A percentile compares a stretch with the other conserved stretches of the same genome.
phyloP scores from a whole-genome alignment of 2,797 vertebrate species.

The Aeoliscus strigatus region DNA sequence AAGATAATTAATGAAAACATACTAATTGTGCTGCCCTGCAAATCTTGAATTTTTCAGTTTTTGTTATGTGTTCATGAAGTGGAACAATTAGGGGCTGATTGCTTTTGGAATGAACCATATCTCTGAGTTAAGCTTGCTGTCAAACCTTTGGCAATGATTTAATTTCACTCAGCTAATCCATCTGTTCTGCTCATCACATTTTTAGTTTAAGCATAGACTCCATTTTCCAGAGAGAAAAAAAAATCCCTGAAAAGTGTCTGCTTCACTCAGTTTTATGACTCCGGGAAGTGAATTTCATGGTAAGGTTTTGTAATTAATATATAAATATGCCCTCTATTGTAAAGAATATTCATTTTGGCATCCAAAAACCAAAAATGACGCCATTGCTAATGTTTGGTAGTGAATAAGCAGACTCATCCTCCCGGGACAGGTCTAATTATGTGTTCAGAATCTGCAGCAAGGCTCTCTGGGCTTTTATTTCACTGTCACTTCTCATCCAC shows the following conservation, averaged over 20 bases:
- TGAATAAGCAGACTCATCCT: constrained; percentile 67
- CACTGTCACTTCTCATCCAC: constrained; percentile 76
- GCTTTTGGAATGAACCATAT: constrained; percentile 73
- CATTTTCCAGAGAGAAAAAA: constrained; percentile 23
- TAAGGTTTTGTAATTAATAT: constrained; percentile 48
- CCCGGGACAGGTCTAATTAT: constrained; percentile 74
- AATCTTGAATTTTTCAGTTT: constrained; percentile 67
- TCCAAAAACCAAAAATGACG: constrained; percentile 52
- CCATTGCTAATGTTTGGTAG: constrained; percentile 67
- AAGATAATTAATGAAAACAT: constrained; percentile 75
- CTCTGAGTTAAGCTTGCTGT: constrained; percentile 71
- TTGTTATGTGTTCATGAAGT: constrained; percentile 68
- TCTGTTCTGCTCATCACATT: constrained; percentile 62
- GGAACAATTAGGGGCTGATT: constrained; percentile 79
- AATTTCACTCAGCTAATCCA: constrained; percentile 73
- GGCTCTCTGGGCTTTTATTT: constrained; percentile 70
- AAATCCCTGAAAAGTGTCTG: constrained; percentile 20
- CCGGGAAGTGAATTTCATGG: constrained; percentile 29
- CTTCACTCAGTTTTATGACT: constrained; percentile 22
- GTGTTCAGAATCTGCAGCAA: constrained; percentile 72
- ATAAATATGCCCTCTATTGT: constrained; percentile 3
- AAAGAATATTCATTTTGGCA: constrained; percentile 43
- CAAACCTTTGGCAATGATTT: constrained; percentile 74
- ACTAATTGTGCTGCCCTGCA: constrained; percentile 45
- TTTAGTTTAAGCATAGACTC: constrained; percentile 28